These are phyloP conservation scores for Cynopterus brachyotis DNA, from an alignment of 2,113 vertebrate species.

Conservation along the genomic window DNA sequence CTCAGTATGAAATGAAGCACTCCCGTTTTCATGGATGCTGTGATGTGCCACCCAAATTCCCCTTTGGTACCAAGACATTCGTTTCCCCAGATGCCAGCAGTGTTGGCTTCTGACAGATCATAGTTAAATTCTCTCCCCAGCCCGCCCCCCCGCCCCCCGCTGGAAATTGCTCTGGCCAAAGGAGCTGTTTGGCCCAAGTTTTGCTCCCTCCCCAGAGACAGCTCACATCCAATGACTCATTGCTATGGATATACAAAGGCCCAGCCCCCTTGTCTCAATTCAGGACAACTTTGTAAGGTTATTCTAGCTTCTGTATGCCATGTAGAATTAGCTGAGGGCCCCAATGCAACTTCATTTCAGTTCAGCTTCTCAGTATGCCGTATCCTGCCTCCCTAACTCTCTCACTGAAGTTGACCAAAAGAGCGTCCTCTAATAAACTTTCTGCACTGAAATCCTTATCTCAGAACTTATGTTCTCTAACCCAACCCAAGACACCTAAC, in stretches of 20 bases:
- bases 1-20: background rate
- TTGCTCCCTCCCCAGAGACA: background rate
- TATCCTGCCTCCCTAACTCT: background rate
- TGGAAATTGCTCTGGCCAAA: constrained; percentile 34
- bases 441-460: background rate
- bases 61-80: background rate
- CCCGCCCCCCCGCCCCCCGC: background rate
- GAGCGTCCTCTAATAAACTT: background rate
- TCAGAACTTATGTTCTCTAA: background rate
- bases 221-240: background rate
- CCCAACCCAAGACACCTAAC: background rate
- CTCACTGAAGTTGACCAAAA: background rate
- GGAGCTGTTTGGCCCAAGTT: background rate
- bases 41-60: background rate
- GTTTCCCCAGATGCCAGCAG: background rate
- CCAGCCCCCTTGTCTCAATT: background rate
- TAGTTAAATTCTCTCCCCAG: background rate
- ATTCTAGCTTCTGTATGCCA: background rate
- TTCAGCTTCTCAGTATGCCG: background rate
- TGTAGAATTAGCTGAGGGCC: background rate
- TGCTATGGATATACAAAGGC: background rate
- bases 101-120: background rate
- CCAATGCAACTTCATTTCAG: background rate
- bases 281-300: background rate
- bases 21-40: background rate